These are phyloP conservation scores for Nasonia longicornis DNA, from an alignment of 1,140 invertebrate species.

Conservation along the genomic window DNA sequence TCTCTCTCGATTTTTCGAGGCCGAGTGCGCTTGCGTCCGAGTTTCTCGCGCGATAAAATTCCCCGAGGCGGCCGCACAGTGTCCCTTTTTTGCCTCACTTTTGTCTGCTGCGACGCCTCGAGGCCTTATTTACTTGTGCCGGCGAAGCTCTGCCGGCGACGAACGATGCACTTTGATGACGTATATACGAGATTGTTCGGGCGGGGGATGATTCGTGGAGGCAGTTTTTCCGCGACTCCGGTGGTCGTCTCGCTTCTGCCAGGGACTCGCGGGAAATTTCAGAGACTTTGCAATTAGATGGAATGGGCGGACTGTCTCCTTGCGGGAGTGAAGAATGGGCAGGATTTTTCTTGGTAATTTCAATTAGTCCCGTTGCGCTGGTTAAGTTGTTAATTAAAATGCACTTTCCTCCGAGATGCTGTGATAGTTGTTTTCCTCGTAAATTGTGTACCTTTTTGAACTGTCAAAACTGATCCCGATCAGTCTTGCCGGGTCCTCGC, in stretches of 20 bases:
- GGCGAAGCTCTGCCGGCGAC: not conserved
- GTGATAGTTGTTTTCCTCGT: too few species aligned
- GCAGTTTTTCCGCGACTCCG: not conserved
- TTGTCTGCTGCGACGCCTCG: not conserved
- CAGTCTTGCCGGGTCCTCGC: too few species aligned
- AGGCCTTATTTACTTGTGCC: not conserved
- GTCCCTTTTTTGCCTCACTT: not conserved
- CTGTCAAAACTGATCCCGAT: too few species aligned
- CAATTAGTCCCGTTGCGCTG: not conserved
- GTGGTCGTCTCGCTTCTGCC: too few species aligned
- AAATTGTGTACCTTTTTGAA: too few species aligned
- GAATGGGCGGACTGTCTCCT: not conserved
- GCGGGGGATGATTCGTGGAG: not conserved
- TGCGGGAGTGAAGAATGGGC: not conserved
- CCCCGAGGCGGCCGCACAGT: constrained; percentile 38
- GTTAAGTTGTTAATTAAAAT: not conserved
- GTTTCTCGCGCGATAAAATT: constrained; percentile 52
- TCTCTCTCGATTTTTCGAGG: constrained; percentile 16
- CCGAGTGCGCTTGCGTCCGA: constrained; percentile 40
- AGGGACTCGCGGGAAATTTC: constrained; percentile 22
- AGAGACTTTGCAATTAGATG: not conserved
- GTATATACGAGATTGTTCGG: not conserved
- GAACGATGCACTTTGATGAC: not conserved
- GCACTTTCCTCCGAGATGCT: not conserved
- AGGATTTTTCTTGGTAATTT: not conserved